Evolutionary conservation across 2,888 invertebrate species (phyloP).

Genomic region (Hydropsyche betteni): DNA sequence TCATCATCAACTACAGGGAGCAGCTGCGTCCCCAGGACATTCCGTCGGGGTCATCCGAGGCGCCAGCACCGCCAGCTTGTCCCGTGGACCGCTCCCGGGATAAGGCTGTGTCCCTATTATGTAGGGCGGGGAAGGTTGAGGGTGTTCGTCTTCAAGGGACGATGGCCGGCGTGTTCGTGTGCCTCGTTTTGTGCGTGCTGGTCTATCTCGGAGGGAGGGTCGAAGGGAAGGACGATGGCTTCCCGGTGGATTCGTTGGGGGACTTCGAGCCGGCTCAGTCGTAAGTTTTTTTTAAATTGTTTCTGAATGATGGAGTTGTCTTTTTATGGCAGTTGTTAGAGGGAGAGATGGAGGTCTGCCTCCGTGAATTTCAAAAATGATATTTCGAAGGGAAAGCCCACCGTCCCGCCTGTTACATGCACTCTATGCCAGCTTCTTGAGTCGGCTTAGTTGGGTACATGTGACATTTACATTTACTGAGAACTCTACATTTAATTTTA

Average conservation of each 20-base stretch:
- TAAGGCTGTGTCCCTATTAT: slow-evolving; percentile 2
- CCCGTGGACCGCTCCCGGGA: slow-evolving; percentile 1
- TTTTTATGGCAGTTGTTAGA: too few relatives aligned
- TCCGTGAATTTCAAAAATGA: too few relatives aligned
- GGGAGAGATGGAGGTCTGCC: too few relatives aligned
- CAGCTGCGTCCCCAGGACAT: slow-evolving; percentile 27
- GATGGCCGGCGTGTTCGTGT: slow-evolving; percentile 17
- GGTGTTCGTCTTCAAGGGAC: neutral
- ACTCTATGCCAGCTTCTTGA: too few relatives aligned
- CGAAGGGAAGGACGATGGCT: slow-evolving; percentile 41
- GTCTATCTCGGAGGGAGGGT: neutral
- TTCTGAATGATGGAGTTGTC: too few relatives aligned
- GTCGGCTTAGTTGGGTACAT: too few relatives aligned
- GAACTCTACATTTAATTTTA: too few relatives aligned
- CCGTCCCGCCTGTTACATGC: too few relatives aligned
- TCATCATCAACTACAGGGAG: slow-evolving; percentile 33
- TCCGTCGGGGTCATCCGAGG: neutral
- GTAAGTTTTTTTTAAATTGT: slow-evolving; percentile 31
- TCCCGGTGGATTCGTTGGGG: slow-evolving; percentile 46
- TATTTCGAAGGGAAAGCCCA: too few relatives aligned
- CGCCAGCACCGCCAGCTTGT: neutral
- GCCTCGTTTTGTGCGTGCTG: neutral
- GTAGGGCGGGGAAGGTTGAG: neutral
- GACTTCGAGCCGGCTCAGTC: slow-evolving; percentile 48
- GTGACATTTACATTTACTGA: too few relatives aligned